Evolutionary conservation across 2,888 invertebrate genomes (phyloP), one percentile per base, ranked within the genome.

Genomic region (Parascotia fuliginaria): DNA sequence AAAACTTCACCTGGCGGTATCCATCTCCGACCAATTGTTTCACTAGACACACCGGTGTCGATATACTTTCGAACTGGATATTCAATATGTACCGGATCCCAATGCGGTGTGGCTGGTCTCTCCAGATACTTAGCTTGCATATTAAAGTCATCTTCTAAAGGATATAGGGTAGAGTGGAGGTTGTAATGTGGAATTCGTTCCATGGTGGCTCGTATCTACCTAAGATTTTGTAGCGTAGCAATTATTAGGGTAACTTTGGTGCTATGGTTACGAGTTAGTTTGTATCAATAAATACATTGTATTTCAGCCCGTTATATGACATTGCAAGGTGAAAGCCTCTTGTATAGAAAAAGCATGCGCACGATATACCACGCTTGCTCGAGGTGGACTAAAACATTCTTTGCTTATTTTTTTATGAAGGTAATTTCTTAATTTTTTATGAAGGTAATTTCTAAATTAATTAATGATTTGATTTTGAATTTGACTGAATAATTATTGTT

Each of bases 51-150:
- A 0, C 75, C 84, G 0, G 83, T 75, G 0, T 60, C 68, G 1
- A 82, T 78, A 28, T 71, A 79, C 51, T 83, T 83, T 15, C 69
- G 79, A 0, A 89, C 80, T 0, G 89, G 87, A 40, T 89, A 89
- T 24, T 76, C 69, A 1, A 85, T 34, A 34, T 81, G 79, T 0
- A 89, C 75, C 1, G 79, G 70, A 42, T 92, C 89, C 88, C 88
- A 90, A 27, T 64, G 46, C 0, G 70, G 65, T 1, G 60, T 61
- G 0, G 74, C 60, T 9, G 70, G 51, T 60, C 83, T 85, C 31
- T 83, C 82, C 0, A 78, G 82, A 52, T 87, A 89, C 13, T 75
- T 55, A 0, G 78, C 85, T 64, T 89, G 88, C 84, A 87, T 85
- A n/a, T 56, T 55, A 4, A n/a, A 42, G 24, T 51, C 41, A 19